Evolutionary conservation across 2,113 vertebrate genomes (phyloP).

Genomic region (Syngnathus scovelli): DNA sequence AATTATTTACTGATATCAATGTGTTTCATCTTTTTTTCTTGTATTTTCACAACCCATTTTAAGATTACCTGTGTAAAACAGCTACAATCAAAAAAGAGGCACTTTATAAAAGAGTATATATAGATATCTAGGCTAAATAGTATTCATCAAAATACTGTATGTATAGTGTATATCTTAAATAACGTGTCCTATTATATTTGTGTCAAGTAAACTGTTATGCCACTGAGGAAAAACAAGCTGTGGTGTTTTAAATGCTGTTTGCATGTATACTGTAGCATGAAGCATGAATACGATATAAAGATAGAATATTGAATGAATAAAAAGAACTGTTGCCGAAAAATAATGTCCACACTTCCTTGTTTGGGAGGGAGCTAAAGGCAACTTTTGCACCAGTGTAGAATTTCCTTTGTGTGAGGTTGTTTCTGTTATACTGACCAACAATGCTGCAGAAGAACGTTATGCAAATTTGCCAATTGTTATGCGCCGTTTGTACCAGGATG

Average conservation of each 20-base stretch:
- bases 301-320: conserved; percentile 27
- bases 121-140: conserved; percentile 68
- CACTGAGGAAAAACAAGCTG: conserved; percentile 49
- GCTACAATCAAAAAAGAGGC: conserved; percentile 81
- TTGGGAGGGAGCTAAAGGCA: background rate
- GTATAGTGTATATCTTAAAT: conserved; percentile 67
- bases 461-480: conserved; percentile 19
- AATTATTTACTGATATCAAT: conserved; percentile 52
- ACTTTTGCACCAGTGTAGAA: background rate
- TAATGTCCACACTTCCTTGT: background rate
- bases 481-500: background rate
- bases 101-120: conserved; percentile 76
- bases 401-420: background rate
- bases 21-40: conserved; percentile 5
- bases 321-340: conserved; percentile 39
- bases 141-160: conserved; percentile 61
- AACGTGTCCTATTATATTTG: conserved; percentile 14
- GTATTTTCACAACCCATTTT: conserved; percentile 56
- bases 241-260: conserved; percentile 47
- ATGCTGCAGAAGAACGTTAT: conserved; percentile 12
- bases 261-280: conserved; percentile 49
- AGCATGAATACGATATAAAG: conserved; percentile 51
- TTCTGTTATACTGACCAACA: background rate
- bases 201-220: conserved; percentile 44
- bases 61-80: conserved; percentile 73